These are phyloP conservation scores for Drosophila kambysellisi DNA, from an alignment of 2,888 invertebrate species.

Conservation along the genomic window DNA sequence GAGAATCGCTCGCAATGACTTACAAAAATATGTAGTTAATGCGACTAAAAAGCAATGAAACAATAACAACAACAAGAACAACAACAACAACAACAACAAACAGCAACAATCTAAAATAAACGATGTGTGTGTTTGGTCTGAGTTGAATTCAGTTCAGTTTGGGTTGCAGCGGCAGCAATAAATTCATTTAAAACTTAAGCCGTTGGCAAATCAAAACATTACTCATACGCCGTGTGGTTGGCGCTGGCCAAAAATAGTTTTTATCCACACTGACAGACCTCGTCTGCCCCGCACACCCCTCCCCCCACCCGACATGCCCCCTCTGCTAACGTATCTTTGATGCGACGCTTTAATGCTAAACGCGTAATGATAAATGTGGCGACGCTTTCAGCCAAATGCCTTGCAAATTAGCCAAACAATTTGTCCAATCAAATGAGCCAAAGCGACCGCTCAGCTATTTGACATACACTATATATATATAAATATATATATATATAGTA, in stretches of 20 bases:
- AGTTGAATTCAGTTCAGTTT: conserved; percentile 32
- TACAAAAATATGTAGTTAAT: conserved; percentile 38
- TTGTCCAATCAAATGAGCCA: conserved; percentile 60
- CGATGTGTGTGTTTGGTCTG: conserved; percentile 13
- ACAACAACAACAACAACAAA: not conserved
- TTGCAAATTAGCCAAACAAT: conserved; percentile 72
- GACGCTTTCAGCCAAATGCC: conserved; percentile 66
- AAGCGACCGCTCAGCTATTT: conserved; percentile 26
- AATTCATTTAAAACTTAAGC: conserved; percentile 72
- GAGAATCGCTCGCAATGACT: conserved; percentile 29
- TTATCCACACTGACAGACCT: not conserved
- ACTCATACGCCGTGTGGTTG: conserved; percentile 74
- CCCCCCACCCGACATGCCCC: not conserved
- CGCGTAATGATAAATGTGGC: conserved; percentile 67
- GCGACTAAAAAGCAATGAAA: not conserved
- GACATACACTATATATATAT: conserved; percentile 6
- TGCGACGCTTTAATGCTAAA: conserved; percentile 41
- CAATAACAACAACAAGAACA: not conserved
- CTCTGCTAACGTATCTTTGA: conserved; percentile 19
- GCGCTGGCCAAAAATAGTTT: conserved; percentile 60
- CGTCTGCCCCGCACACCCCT: not conserved
- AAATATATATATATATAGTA: not conserved
- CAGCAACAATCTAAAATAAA: conserved; percentile 29
- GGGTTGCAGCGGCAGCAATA: conserved; percentile 45
- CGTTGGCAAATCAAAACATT: conserved; percentile 76